These are phyloP conservation scores for Equus quagga DNA, from an alignment of 2,113 vertebrate species.

Conservation along the genomic window DNA sequence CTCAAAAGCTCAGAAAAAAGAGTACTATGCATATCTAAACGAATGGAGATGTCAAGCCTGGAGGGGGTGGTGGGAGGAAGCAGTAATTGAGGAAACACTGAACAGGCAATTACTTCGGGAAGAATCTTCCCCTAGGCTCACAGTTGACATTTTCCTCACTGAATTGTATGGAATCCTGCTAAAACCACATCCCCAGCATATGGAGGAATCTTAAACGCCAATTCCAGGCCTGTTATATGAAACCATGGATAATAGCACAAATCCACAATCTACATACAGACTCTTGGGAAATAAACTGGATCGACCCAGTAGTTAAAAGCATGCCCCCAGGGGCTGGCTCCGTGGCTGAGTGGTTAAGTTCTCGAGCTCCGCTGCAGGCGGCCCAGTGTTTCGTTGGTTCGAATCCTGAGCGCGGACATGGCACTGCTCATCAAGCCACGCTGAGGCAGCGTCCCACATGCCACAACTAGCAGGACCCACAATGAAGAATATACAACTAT, in stretches of 20 bases:
- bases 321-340: too few species aligned
- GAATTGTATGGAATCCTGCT: background rate
- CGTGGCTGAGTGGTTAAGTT: too few species aligned
- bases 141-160: background rate
- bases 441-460: too few species aligned
- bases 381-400: too few species aligned
- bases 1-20: background rate
- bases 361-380: too few species aligned
- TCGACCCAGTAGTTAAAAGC: background rate
- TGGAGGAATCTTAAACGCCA: background rate
- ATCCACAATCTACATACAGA: background rate
- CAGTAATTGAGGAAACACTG: background rate
- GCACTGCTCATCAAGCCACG: too few species aligned
- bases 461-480: too few species aligned
- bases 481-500: too few species aligned
- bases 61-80: background rate
- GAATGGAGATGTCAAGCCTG: background rate
- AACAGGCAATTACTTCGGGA: background rate
- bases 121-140: background rate
- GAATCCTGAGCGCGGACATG: too few species aligned
- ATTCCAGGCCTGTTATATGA: background rate
- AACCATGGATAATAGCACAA: background rate
- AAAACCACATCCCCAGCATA: background rate
- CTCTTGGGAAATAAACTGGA: background rate
- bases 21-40: background rate